These are phyloP conservation scores for Eucidaris tribuloides DNA, from an alignment of 35 echinoderm and acorn worm species.

Conservation along the genomic window DNA sequence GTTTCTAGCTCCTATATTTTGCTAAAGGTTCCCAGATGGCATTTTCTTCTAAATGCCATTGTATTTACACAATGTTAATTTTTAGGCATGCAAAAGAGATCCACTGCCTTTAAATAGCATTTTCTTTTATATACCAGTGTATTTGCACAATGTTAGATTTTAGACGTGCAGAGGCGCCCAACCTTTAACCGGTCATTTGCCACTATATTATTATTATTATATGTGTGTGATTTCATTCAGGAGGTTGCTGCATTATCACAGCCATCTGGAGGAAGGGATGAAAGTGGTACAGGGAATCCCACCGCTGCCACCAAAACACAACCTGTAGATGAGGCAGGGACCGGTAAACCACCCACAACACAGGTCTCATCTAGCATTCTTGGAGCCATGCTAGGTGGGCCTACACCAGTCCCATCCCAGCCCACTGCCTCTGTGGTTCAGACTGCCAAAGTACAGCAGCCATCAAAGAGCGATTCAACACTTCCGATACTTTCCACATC, in stretches of 20 bases:
- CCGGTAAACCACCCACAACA: background rate
- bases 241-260: background rate
- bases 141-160: too few species aligned
- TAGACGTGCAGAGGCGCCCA: too few species aligned
- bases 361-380: background rate
- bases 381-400: slow-evolving; percentile 2
- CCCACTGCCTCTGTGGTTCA: background rate
- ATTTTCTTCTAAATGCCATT: too few species aligned
- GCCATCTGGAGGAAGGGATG: slow-evolving; percentile 23
- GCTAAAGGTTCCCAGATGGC: too few species aligned
- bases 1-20: too few species aligned
- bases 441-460: background rate
- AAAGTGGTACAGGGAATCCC: slow-evolving; percentile 11
- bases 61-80: too few species aligned
- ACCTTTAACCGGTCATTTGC: too few species aligned
- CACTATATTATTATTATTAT: too few species aligned
- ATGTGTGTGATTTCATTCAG: too few species aligned
- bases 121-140: too few species aligned
- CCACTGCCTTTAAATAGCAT: too few species aligned
- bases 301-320: background rate
- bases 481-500: background rate
- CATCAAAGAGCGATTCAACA: background rate
- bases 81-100: too few species aligned
- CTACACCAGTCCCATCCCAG: background rate
- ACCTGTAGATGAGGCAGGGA: slow-evolving; percentile 11